Base-by-base conservation (phyloP, 2,113 vertebrate genomes). In the Notarius quadriscutis region DNA sequence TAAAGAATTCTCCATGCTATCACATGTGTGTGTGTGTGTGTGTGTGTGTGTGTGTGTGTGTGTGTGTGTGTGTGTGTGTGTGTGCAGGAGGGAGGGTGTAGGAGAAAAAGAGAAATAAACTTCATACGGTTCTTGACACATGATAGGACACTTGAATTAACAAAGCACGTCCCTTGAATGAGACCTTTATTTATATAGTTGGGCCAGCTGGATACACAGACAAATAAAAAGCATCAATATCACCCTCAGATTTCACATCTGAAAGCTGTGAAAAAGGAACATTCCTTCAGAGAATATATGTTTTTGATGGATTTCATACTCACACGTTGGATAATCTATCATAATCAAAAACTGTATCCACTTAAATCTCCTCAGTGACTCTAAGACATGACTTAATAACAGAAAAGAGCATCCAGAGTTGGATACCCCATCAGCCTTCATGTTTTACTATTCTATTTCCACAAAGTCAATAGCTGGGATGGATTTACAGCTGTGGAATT, bases 251-350 rank as follows among this genome's bases (percentile, higher is more conserved):
- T 51, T 51, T 41, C 71, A 89, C 72, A 89, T 89, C 65, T 87
- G 84, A 65, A 90, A 89, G 58, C 74, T 86, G 53, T 88, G 86
- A 88, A 88, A 86, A 79, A 18, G 69, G 25, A 34, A 63, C 62
- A 80, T 62, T 88, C 74, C 55, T 86, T 87, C 71, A 34, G 83
- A 84, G 86, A 48, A 57, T 7, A 81, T 67, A 51, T 34, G 57
- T 83, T 69, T 87, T 83, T 58, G 62, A 80, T 30, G 55, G 81
- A 69, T 48, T 71, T 81, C 53, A 84, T 84, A 84, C 78, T 84
- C 83, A 72, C 34, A 80, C 50, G 5, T 74, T 86, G 63, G 18
- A 65, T 58, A 75, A 84, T 74, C 30, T 30, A 84, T 84, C 83
- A 74, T 84, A 84, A 75, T 84, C 69, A 75, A 81, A 55, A 71